Conservation (phyloP, 1,140 invertebrate genomes). For the Hylaeus volcanicus region DNA sequence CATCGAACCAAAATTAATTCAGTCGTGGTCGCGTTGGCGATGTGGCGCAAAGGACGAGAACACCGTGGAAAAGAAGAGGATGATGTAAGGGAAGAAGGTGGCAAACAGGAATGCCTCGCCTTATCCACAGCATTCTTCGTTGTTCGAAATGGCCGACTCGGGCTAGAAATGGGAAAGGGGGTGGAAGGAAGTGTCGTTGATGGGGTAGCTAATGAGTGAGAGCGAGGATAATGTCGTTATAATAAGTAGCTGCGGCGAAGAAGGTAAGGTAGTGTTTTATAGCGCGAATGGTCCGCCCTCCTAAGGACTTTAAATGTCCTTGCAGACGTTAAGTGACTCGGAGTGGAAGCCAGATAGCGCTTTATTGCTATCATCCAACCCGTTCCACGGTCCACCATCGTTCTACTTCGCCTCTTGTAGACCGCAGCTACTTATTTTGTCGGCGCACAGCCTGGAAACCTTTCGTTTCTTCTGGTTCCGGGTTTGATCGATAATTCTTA, state of each 20-base stretch:
- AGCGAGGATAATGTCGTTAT: constrained; percentile 67
- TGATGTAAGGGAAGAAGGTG: not conserved
- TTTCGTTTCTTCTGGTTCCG: not conserved
- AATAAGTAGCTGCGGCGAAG: constrained; percentile 64
- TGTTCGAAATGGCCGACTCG: constrained; percentile 24
- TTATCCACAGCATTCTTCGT: constrained; percentile 44
- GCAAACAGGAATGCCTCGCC: constrained; percentile 25
- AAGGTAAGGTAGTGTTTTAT: constrained; percentile 67
- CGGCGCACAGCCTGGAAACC: not conserved
- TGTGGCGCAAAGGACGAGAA: not conserved
- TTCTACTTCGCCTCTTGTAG: constrained; percentile 7
- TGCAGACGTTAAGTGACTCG: constrained; percentile 72
- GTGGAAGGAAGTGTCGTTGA: constrained; percentile 58
- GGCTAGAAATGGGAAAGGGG: constrained; percentile 38
- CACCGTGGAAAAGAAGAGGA: not conserved
- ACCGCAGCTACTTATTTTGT: constrained; percentile 15
- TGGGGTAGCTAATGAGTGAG: constrained; percentile 61
- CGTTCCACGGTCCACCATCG: constrained; percentile 9
- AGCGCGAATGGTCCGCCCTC: constrained; percentile 54
- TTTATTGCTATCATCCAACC: constrained; percentile 65
- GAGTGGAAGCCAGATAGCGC: constrained; percentile 72
- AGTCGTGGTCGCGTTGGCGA: constrained; percentile 4
- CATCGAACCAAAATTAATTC: constrained; percentile 62
- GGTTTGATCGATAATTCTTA: too few species aligned
- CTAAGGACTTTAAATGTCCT: constrained; percentile 66